A percentile compares a stretch with the other conserved stretches of the same genome.
phyloP scores from a whole-genome alignment of 2,113 vertebrate genomes.

The Lonchura striata region DNA sequence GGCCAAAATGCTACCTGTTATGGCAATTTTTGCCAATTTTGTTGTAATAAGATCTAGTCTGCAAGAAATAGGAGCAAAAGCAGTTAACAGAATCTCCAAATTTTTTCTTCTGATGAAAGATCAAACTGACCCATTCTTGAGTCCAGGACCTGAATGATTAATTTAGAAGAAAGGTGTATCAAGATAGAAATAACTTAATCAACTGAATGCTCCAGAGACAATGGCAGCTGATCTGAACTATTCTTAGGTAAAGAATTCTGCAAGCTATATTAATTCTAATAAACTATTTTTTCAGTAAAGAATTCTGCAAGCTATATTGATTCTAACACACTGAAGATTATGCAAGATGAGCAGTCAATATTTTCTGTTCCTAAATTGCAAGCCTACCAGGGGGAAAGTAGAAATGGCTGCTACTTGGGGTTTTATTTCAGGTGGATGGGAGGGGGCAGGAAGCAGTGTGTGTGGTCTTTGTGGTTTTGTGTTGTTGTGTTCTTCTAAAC shows the following conservation, averaged over 20 bases:
- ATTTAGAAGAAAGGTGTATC: background rate
- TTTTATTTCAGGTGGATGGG: accelerated
- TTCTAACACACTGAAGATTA: background rate
- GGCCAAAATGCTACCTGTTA: background rate
- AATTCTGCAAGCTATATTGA: background rate
- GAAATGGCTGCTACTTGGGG: accelerated
- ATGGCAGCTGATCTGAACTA: background rate
- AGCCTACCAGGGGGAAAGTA: background rate
- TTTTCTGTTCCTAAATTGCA: background rate
- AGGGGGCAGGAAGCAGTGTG: background rate
- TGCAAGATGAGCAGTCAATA: background rate
- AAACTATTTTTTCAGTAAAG: too few species aligned
- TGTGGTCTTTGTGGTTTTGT: background rate
- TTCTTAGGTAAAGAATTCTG: background rate
- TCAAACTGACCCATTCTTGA: background rate
- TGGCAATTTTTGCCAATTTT: background rate
- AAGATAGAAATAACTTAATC: background rate
- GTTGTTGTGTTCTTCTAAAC: background rate
- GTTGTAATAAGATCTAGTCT: background rate
- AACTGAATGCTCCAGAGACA: background rate
- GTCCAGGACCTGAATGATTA: background rate
- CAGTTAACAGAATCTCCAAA: background rate
- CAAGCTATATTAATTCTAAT: background rate
- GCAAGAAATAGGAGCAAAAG: background rate
- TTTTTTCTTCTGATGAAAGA: background rate